Evolutionary conservation across 2,888 invertebrate genomes (phyloP).

Genomic region (Caenorhabditis sp.): DNA sequence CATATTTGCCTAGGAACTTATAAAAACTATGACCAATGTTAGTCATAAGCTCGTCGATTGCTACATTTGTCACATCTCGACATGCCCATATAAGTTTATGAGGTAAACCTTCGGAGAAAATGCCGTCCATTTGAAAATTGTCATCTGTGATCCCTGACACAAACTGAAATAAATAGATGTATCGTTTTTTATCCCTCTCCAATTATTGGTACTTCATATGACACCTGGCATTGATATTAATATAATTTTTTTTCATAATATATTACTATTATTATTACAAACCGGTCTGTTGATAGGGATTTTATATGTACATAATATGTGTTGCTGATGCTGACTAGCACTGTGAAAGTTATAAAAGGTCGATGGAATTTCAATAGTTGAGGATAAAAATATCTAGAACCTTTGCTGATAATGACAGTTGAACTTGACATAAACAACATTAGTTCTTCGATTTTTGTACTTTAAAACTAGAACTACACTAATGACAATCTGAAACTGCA

Average conservation of each 20-base stretch:
- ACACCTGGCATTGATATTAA: too few species aligned
- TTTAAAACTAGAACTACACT: too few species aligned
- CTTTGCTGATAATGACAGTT: too few species aligned
- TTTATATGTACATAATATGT: too few species aligned
- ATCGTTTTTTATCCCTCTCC: background rate
- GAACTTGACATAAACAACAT: too few species aligned
- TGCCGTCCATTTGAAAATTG: conserved; percentile 49
- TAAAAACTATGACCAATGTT: conserved; percentile 57
- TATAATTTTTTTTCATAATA: too few species aligned
- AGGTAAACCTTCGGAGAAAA: conserved; percentile 56
- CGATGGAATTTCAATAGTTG: too few species aligned
- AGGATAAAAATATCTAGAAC: too few species aligned
- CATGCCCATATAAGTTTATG: conserved; percentile 62
- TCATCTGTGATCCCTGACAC: conserved; percentile 57
- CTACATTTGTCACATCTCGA: conserved; percentile 59
- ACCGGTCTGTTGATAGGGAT: background rate
- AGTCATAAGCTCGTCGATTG: conserved; percentile 43
- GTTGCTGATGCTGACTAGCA: too few species aligned
- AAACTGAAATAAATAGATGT: conserved; percentile 42
- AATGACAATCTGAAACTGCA: too few species aligned
- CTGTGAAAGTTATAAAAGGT: too few species aligned
- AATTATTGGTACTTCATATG: background rate
- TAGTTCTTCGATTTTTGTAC: too few species aligned
- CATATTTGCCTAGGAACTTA: conserved; percentile 58
- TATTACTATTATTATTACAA: background rate